Evolutionary conservation across 2,113 vertebrate genomes (phyloP), one percentile per base, ranked within the genome.

Genomic region (Equus przewalskii): DNA sequence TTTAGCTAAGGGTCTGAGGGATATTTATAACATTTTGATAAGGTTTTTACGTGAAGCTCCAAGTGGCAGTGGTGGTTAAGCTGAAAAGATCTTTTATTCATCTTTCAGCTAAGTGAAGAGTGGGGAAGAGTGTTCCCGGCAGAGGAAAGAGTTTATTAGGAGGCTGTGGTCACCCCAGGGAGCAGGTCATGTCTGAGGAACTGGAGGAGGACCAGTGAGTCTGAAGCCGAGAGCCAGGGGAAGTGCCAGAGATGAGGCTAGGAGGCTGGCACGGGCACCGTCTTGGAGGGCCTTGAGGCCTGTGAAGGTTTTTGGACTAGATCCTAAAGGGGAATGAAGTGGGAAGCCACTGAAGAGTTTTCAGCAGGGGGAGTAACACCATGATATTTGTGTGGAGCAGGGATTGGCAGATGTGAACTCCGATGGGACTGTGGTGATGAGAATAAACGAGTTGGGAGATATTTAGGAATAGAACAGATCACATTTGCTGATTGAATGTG

Each of bases 371-470:
- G 21, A n/a, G 11, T 89, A 72, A 51, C 46, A 72, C 36, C 33
- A 46, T 28, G 28, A 56, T 41, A 54, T 67, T 75, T 89, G 36
- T 65, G 78, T 89, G 70, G 86, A 89, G 58, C n/a, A 65, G n/a
- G 26, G n/a, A 64, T 64, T 89, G 56, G 33, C 19, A 62, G 3
- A 41, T 81, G 19, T 82, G 11, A 65, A 11, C 26, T 54, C 56
- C 24, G 22, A 64, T 56, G 46, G 26, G 14, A 82, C 49, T n/a
- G 28, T 51, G 21, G 58, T 75, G 56, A 44, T 56, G 65, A 14
- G 26, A 73, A 82, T 94, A 81, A 73, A 86, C 73, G 70, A 75
- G n/a, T 89, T 94, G 46, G 28, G 58, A 89, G 58, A 54, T 44
- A 51, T n/a, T 73, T 56, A 94, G n/a, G 28, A 14, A 56, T 41